Evolutionary conservation across 2,888 invertebrate genomes (phyloP), one percentile per base, ranked within the genome.

Genomic region (Sarcophaga rosellei): DNA sequence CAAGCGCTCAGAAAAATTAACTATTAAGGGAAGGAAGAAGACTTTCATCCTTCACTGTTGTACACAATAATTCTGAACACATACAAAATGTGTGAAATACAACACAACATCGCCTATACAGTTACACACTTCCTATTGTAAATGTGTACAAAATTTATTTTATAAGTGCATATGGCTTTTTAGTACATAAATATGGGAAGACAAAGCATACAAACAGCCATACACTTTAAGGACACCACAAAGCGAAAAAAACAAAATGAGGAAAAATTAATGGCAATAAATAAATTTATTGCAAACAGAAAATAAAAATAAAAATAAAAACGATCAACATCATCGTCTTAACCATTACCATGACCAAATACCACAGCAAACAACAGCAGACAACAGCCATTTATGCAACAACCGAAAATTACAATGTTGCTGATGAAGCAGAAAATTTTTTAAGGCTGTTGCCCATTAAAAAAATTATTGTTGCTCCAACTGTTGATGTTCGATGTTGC

Each of bases 241-340:
- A 6, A 35, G 6, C 2, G 6, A 35, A 5, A 25, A 25, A 25
- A 25, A 3, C 25, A 25, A 25, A 35, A 35, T 35, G 5, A 35
- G 47, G 11, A 47, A 47, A 47, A 47, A 47, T 47, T 47, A 47
- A 47, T 47, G 66, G 68, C 23, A 74, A 68, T 62, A 81, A 81
- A 81, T 74, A 62, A 81, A 74, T 61, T 74, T 81, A 68, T 68
- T 81, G 61, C 35, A 35, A 35, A 35, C 6, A 35, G 6, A 35
- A 35, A 23, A 23, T 2, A 23, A 23, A 35, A 25, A 25, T 6
- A 25, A 20, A 25, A 25, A 21, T 25, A 68, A 68, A 11, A 53
- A 62, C 66, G 70, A 79, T 57, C 10, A 72, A 35, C 47, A 63
- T 62, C 17, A 59, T 44, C 44, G 17, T 44, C 21, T 35, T 35